phyloP scores from a whole-genome alignment of 2,113 vertebrate genomes.

The Pollachius pollachius region DNA sequence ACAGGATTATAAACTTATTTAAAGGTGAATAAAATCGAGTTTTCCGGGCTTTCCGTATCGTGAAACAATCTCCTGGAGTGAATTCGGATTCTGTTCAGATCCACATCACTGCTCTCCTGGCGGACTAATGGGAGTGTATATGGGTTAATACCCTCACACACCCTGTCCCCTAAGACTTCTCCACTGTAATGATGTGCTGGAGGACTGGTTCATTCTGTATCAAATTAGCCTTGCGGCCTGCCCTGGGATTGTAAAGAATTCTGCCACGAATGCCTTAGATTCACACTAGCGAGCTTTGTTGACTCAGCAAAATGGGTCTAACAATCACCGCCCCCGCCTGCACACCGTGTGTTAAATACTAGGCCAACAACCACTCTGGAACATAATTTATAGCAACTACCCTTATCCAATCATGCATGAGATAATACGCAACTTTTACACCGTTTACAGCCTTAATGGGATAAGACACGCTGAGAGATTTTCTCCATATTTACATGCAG shows the following conservation, averaged over 20 bases:
- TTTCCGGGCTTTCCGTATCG: constrained; percentile 7
- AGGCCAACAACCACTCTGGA: too few relatives aligned
- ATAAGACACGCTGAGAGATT: too few relatives aligned
- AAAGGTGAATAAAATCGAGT: constrained; percentile 5
- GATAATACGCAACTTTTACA: too few relatives aligned
- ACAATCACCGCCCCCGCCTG: too few relatives aligned
- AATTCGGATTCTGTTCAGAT: constrained; percentile 20
- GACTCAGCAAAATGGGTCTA: too few relatives aligned
- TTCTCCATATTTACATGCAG: too few relatives aligned
- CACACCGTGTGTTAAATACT: too few relatives aligned
- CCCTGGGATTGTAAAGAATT: constrained; percentile 26
- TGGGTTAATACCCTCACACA: constrained; percentile 47
- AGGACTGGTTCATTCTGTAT: constrained; percentile 19
- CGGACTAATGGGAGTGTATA: constrained; percentile 34
- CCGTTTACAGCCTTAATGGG: too few relatives aligned
- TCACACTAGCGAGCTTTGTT: too few relatives aligned
- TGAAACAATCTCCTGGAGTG: constrained; percentile 23
- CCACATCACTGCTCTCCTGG: constrained; percentile 13
- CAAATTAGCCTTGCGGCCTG: constrained; percentile 44
- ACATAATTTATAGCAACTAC: too few relatives aligned
- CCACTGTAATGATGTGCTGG: constrained; percentile 37
- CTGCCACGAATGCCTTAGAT: neutral
- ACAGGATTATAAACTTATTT: too few relatives aligned
- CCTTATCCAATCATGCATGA: too few relatives aligned
- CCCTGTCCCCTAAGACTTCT: constrained; percentile 32